Conservation (phyloP, 2,797 vertebrate genomes). For the Ispidina lecontei region DNA sequence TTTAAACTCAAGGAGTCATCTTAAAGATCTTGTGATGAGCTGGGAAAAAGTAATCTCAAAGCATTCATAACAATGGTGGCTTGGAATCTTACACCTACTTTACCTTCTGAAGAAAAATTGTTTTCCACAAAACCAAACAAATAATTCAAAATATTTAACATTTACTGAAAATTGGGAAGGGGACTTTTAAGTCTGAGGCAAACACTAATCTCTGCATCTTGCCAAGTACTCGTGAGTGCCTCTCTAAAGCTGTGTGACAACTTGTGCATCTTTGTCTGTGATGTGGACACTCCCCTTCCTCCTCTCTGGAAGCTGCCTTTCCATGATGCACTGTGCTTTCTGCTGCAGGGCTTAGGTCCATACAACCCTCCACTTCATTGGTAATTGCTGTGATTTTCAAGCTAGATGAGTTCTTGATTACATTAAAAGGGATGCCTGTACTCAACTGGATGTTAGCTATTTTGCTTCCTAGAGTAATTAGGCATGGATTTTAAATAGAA, state of each 20-base stretch:
- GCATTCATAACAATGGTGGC: neutral
- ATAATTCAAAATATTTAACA: neutral
- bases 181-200: neutral
- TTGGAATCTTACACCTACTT: neutral
- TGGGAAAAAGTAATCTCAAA: neutral
- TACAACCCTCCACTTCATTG: constrained; percentile 26
- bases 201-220: neutral
- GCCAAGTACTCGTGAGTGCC: neutral
- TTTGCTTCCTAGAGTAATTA: constrained; percentile 61
- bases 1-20: neutral
- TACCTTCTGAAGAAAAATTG: neutral
- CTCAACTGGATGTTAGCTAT: constrained; percentile 30
- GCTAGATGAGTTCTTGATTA: constrained; percentile 50
- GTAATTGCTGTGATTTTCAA: constrained; percentile 39
- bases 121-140: neutral
- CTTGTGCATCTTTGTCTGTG: neutral
- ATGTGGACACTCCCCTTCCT: neutral
- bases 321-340: neutral
- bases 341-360: neutral
- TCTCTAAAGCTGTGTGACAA: neutral
- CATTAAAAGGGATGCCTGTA: constrained; percentile 37
- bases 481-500: constrained; percentile 53
- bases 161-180: neutral
- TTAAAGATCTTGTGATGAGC: neutral
- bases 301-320: neutral